Evolutionary conservation across 2,797 vertebrate species (phyloP).

Genomic region (Enteromius afrohamiltoni): DNA sequence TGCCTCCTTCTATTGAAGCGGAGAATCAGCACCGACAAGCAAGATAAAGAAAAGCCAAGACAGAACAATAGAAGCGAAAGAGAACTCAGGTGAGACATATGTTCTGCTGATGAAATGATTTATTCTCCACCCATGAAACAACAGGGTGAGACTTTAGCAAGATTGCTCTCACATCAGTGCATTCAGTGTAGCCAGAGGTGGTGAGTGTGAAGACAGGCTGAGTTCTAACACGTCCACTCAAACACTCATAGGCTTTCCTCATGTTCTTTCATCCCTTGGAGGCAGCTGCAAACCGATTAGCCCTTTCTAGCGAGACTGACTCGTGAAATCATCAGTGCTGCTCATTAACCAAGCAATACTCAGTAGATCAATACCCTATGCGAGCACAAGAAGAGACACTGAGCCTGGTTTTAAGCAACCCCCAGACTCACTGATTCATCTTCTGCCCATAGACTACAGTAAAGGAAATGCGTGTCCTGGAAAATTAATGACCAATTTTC

Average conservation of each 20-base stretch:
- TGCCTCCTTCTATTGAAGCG: constrained; percentile 29
- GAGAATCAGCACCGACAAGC: constrained; percentile 25
- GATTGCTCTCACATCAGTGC: constrained; percentile 12
- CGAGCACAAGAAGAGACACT: constrained; percentile 10
- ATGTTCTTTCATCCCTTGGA: not conserved
- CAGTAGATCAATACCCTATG: constrained; percentile 44
- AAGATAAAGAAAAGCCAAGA: constrained; percentile 20
- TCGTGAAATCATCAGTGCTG: constrained; percentile 30
- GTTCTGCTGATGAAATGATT: constrained; percentile 30
- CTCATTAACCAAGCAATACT: constrained; percentile 48
- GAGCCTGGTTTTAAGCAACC: constrained; percentile 27
- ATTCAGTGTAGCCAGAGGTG: constrained; percentile 6
- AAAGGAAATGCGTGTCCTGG: not conserved
- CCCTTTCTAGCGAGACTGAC: constrained; percentile 2
- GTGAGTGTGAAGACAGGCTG: constrained; percentile 16
- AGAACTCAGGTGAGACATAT: constrained; percentile 34
- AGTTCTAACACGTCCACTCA: constrained; percentile 9
- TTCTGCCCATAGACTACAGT: not conserved
- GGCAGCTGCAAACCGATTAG: constrained; percentile 20
- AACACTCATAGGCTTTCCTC: constrained; percentile 9
- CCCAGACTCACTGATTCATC: not conserved
- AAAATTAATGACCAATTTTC: too few relatives aligned
- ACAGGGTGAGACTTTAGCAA: constrained; percentile 22
- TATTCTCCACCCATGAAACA: constrained; percentile 27
- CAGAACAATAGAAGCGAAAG: constrained; percentile 19